Conservation (phyloP, 2,797 vertebrate species). For the Cichlasoma orientale region DNA sequence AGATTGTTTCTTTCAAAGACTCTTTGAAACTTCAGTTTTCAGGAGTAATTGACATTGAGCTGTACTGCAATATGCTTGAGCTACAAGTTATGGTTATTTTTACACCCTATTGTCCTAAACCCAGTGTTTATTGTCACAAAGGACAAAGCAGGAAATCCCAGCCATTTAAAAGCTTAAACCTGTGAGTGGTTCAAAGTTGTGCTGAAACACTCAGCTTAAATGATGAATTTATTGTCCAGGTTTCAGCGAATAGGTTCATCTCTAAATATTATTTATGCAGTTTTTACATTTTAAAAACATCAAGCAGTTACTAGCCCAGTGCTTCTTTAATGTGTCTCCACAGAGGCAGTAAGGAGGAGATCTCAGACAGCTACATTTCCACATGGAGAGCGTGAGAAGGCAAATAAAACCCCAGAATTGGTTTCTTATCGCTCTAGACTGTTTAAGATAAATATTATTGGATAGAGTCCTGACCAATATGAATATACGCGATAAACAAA, state of each 20-base stretch:
- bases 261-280: neutral
- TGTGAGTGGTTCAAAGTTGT: neutral
- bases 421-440: neutral
- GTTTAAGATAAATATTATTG: neutral
- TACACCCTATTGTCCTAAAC: neutral
- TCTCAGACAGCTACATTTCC: neutral
- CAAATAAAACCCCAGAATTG: neutral
- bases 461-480: no score
- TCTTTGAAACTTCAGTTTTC: neutral
- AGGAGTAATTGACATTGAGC: neutral
- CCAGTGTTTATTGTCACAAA: neutral
- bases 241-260: neutral
- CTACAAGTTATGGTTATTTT: neutral
- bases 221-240: neutral
- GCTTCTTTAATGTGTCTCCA: neutral
- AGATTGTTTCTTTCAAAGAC: neutral
- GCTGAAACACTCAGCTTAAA: neutral
- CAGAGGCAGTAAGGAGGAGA: neutral
- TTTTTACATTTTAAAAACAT: neutral
- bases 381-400: neutral
- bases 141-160: constrained; percentile 2
- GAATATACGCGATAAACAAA: neutral
- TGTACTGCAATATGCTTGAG: no score
- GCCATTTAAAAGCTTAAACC: neutral
- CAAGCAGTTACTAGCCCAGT: neutral